These are phyloP conservation scores for Melolontha melolontha DNA, from an alignment of 2,888 invertebrate genomes.

Conservation along the genomic window DNA sequence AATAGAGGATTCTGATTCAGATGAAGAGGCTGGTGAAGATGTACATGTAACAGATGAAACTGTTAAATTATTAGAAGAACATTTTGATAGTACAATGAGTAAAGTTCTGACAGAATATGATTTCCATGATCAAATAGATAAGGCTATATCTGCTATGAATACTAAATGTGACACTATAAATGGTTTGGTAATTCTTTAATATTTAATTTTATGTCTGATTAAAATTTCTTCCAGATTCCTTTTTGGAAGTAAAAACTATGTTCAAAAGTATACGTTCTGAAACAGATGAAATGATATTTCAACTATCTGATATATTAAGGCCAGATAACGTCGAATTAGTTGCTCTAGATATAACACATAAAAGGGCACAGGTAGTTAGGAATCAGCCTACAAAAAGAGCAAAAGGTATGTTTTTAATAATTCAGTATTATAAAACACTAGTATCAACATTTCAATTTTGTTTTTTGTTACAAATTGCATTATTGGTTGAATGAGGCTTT, in stretches of 20 bases:
- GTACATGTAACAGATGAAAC: slow-evolving; percentile 54
- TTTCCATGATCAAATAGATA: slow-evolving; percentile 64
- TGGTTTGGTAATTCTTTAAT: slow-evolving; percentile 57
- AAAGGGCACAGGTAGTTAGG: slow-evolving; percentile 2
- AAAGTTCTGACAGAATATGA: slow-evolving; percentile 66
- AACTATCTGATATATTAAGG: slow-evolving; percentile 44
- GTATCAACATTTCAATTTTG: too few species aligned
- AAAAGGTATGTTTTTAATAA: neutral
- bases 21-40: slow-evolving; percentile 54
- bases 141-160: slow-evolving; percentile 62
- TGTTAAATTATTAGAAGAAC: slow-evolving; percentile 63
- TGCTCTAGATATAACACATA: slow-evolving; percentile 41
- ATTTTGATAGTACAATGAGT: slow-evolving; percentile 66
- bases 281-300: slow-evolving; percentile 46
- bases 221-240: slow-evolving; percentile 29
- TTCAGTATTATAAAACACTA: neutral
- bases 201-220: neutral
- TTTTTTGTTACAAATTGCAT: too few species aligned
- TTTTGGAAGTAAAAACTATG: slow-evolving; percentile 45
- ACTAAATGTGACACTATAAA: slow-evolving; percentile 61
- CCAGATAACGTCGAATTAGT: slow-evolving; percentile 40
- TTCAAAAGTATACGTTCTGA: slow-evolving; percentile 45
- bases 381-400: neutral
- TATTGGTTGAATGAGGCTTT: too few species aligned
- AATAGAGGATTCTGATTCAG: slow-evolving; percentile 64